Evolutionary conservation across 2,888 invertebrate species (phyloP).

Genomic region (Malachius bipustulatus): DNA sequence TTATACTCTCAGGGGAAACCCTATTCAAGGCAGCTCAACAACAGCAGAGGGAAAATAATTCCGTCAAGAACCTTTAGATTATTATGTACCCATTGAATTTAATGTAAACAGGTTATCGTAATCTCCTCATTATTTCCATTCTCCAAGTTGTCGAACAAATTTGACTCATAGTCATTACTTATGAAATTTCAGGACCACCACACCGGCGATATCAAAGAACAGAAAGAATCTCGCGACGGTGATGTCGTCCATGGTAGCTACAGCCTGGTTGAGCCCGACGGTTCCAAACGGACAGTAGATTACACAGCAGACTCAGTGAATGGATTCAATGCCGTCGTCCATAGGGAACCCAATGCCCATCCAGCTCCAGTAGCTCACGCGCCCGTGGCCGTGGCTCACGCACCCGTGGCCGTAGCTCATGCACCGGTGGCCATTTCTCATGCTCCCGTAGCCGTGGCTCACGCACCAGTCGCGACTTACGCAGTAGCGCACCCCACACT

Average conservation of each 20-base stretch:
- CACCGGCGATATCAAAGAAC: constrained; percentile 26
- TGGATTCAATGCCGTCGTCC: constrained; percentile 27
- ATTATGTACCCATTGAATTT: too few species aligned
- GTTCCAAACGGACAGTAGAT: constrained; percentile 25
- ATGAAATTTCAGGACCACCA: constrained; percentile 22
- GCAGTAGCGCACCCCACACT: constrained; percentile 12
- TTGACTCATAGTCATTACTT: too few species aligned
- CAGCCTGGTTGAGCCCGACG: constrained; percentile 26
- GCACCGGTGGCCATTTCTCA: constrained; percentile 28
- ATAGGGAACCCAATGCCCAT: constrained; percentile 19
- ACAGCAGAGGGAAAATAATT: too few species aligned
- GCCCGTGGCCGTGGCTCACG: constrained; percentile 19
- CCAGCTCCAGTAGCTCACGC: constrained; percentile 16
- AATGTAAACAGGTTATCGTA: too few species aligned
- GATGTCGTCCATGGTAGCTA: constrained; percentile 27
- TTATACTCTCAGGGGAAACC: too few species aligned
- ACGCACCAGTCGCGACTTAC: constrained; percentile 13
- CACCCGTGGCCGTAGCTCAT: constrained; percentile 29
- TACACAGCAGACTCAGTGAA: constrained; percentile 26
- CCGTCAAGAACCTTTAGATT: too few species aligned
- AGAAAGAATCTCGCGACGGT: constrained; percentile 25
- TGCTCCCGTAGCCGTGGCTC: constrained; percentile 17
- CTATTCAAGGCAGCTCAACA: too few species aligned
- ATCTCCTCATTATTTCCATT: too few species aligned
- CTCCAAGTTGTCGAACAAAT: too few species aligned